These are phyloP conservation scores for Lasioglossum villosulum DNA, from an alignment of 2,888 invertebrate genomes.

Conservation along the genomic window DNA sequence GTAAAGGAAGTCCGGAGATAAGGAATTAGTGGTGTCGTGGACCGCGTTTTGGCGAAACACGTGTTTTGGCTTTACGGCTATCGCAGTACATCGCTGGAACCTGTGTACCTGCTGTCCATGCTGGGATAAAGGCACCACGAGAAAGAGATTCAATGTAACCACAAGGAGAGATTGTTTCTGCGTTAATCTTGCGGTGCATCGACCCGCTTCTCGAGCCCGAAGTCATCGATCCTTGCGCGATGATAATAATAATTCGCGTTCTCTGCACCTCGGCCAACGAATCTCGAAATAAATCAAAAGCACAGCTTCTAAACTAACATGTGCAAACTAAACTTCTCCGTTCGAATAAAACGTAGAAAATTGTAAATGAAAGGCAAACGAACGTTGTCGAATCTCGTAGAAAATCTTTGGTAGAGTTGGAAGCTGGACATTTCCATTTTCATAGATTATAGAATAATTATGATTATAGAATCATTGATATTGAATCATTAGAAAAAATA, in stretches of 20 bases:
- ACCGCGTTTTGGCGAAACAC: conserved; percentile 34
- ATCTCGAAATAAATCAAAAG: not conserved
- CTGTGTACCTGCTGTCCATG: conserved; percentile 35
- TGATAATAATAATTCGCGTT: not conserved
- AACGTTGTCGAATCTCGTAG: no score
- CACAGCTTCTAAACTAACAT: not conserved
- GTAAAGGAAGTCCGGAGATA: conserved; percentile 21
- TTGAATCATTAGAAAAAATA: no score
- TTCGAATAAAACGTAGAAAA: not conserved
- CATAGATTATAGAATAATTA: no score
- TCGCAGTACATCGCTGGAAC: conserved; percentile 36
- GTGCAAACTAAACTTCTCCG: not conserved
- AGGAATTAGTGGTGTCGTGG: conserved; percentile 1
- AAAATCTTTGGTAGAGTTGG: not conserved
- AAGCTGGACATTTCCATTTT: no score
- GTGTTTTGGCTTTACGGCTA: conserved; percentile 24
- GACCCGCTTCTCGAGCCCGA: not conserved
- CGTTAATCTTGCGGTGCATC: not conserved
- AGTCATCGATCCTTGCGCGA: not conserved
- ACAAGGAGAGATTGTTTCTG: not conserved
- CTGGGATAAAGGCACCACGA: conserved; percentile 25
- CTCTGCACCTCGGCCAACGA: not conserved
- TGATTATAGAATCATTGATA: no score
- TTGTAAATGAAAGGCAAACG: no score
- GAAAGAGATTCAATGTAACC: not conserved